phyloP scores from a whole-genome alignment of 92 coral and sea anemone species.

The Palythoa caribaeorum region DNA sequence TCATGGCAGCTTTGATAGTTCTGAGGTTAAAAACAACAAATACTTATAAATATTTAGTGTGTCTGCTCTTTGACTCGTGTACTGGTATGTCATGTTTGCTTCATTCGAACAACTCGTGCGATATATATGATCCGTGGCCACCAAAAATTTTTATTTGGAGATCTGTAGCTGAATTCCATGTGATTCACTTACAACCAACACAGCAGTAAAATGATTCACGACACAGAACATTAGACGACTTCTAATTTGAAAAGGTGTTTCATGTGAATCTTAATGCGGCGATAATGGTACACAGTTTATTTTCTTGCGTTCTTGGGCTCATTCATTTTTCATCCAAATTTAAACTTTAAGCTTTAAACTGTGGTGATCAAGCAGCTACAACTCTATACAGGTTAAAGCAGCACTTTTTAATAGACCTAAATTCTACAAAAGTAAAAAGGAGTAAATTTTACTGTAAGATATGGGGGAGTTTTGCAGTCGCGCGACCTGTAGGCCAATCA shows the following conservation, averaged over 20 bases:
- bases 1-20: background rate
- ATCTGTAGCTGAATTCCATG: background rate
- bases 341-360: background rate
- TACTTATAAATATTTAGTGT: conserved; percentile 2
- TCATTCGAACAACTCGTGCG: conserved; percentile 3
- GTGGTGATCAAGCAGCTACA: background rate
- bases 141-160: background rate
- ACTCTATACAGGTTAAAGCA: background rate
- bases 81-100: background rate
- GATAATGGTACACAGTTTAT: background rate
- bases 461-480: background rate
- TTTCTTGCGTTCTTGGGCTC: background rate
- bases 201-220: background rate
- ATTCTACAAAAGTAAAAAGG: background rate
- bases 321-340: background rate
- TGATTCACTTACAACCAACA: background rate
- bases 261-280: background rate
- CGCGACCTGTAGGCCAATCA: background rate
- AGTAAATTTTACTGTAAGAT: background rate
- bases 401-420: background rate
- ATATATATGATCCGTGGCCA: background rate
- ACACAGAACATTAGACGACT: background rate
- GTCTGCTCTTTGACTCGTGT: background rate
- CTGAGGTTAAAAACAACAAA: background rate
- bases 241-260: background rate